Evolutionary conservation across 2,888 invertebrate genomes (phyloP).

Genomic region (Odontocolon sp.): DNA sequence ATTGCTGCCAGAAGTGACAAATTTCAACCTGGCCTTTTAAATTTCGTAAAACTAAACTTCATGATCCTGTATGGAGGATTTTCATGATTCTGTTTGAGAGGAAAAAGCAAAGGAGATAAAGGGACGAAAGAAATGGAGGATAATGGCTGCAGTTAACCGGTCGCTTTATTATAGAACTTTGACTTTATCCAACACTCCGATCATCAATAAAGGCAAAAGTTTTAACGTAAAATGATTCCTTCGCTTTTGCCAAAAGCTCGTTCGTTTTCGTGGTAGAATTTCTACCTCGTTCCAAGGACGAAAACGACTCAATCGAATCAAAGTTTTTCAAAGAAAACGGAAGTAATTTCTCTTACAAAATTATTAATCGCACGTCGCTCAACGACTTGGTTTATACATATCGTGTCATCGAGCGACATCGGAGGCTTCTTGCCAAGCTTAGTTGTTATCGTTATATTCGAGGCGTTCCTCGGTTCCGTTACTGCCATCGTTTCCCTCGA

Average conservation of each 20-base stretch:
- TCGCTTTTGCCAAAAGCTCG: background rate
- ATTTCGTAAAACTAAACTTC: too few relatives aligned
- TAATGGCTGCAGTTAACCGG: conserved; percentile 1
- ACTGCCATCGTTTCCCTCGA: background rate
- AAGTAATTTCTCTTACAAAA: conserved; percentile 10
- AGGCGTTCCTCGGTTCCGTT: conserved; percentile 9
- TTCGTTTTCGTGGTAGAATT: background rate
- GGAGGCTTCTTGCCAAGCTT: conserved; percentile 52
- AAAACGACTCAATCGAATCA: background rate
- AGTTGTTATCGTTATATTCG: conserved; percentile 30
- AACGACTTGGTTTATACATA: conserved; percentile 38
- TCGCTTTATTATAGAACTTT: background rate
- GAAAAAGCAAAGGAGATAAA: background rate
- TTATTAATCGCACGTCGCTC: conserved; percentile 56
- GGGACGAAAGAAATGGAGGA: background rate
- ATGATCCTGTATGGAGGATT: too few relatives aligned
- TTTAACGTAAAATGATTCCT: background rate
- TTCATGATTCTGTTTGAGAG: background rate
- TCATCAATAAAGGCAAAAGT: background rate
- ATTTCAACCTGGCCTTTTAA: too few relatives aligned
- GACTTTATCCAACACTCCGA: background rate
- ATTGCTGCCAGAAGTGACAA: too few relatives aligned
- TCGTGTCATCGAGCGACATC: conserved; percentile 50
- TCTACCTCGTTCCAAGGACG: background rate
- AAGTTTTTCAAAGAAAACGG: background rate